phyloP scores from a whole-genome alignment of 2,888 invertebrate genomes.

The Tribolium freemani region DNA sequence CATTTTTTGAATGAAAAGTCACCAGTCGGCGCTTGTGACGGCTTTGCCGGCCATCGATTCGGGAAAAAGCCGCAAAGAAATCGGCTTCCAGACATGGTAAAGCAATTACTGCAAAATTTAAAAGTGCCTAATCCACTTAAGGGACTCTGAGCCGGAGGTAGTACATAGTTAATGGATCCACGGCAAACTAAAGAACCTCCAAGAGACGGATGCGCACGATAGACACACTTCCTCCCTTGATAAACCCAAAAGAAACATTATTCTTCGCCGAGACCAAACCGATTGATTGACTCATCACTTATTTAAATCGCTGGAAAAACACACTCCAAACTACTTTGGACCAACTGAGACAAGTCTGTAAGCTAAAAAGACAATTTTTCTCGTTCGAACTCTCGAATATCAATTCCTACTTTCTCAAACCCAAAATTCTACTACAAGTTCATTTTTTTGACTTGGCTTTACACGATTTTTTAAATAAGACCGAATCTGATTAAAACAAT shows the following conservation, averaged over 20 bases:
- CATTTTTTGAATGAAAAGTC: neutral
- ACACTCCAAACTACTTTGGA: neutral
- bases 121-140: slow-evolving; percentile 59
- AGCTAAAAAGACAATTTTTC: too few relatives aligned
- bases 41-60: slow-evolving; percentile 11
- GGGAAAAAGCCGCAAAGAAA: slow-evolving; percentile 47
- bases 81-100: slow-evolving; percentile 56
- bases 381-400: too few relatives aligned
- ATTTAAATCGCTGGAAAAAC: neutral
- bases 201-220: neutral
- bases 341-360: neutral
- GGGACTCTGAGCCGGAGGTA: slow-evolving; percentile 56
- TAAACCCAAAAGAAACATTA: neutral
- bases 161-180: slow-evolving; percentile 60
- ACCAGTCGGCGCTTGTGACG: neutral
- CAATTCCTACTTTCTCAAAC: too few relatives aligned
- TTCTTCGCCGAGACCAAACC: neutral
- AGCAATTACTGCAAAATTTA: slow-evolving; percentile 64
- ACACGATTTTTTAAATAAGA: too few relatives aligned
- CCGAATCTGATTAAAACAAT: too few relatives aligned
- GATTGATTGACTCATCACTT: neutral
- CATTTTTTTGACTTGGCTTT: too few relatives aligned
- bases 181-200: slow-evolving; percentile 1
- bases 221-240: slow-evolving; percentile 2
- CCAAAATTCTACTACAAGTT: too few relatives aligned